Evolutionary conservation across 2,888 invertebrate genomes (phyloP), one percentile per base, ranked within the genome.

Genomic region (Ichneumoninae sp.): DNA sequence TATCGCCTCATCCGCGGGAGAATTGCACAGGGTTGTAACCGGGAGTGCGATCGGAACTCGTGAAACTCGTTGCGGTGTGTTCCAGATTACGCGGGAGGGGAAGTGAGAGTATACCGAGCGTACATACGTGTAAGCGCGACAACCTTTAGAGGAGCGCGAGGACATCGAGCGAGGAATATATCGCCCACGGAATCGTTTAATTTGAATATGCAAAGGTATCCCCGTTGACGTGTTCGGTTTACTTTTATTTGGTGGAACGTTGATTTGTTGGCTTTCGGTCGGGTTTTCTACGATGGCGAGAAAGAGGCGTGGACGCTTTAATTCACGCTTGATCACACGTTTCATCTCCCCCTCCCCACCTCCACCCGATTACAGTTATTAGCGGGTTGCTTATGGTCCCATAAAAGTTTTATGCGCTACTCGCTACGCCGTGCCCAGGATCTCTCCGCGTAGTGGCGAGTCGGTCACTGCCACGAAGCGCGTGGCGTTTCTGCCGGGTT

Each of bases 1-100:
- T 91, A 90, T 91, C 91, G 85, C 82, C 80, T 60, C 82, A 85
- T 82, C 83, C 81, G 76, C 84, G 80, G 76, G 82, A 84, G 84
- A 82, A 82, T 84, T 71, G 84, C 82, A 52, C 50, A 36, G 65
- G 77, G 33, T 69, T 76, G 44, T 54, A 74, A 77, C 65, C 74
- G 78, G 50, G 47, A 36, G 71, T 62, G 75, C 76, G 84, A 82
- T 84, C 79, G 68, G 74, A 74, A 57, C 70, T 50, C 78, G 57
- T 75, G 70, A 74, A 78, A 78, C 81, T 47, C 44, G 84, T 66
- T 74, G 44, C 44, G 13, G 70, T 78, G 52, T 57, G 65, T 82
- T 84, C 74, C 78, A 75, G 65, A 78, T 84, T 70, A 70, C 78
- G 57, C 71, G 66, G 40, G 44, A 47, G 16, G 44, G 44, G 44